These are phyloP conservation scores for Meganola albula DNA, from an alignment of 2,888 invertebrate species.

Conservation along the genomic window DNA sequence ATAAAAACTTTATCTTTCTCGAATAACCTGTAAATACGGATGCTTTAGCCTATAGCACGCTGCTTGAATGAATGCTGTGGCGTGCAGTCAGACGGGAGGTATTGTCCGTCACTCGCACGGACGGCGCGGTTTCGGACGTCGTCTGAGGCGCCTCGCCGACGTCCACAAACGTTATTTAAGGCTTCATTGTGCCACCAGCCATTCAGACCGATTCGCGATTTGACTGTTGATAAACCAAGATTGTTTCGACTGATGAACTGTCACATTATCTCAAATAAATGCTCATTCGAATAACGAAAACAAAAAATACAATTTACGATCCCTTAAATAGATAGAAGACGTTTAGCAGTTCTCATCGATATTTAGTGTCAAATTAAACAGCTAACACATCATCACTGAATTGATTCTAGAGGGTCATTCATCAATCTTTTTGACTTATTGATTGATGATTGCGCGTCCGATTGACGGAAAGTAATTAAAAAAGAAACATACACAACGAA, in stretches of 20 bases:
- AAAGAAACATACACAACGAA: conserved; percentile 46
- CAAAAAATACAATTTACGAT: conserved; percentile 24
- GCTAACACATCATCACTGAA: conserved; percentile 65
- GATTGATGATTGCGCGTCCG: conserved; percentile 62
- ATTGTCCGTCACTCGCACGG: conserved; percentile 66
- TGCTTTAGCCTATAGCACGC: conserved; percentile 38
- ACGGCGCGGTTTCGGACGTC: conserved; percentile 48
- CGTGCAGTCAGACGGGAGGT: conserved; percentile 54
- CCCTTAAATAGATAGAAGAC: conserved; percentile 25
- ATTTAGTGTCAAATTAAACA: conserved; percentile 72
- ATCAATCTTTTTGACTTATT: conserved; percentile 71
- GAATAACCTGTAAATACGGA: conserved; percentile 52
- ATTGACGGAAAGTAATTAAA: conserved; percentile 72
- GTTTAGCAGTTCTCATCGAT: conserved; percentile 32
- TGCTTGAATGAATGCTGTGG: conserved; percentile 49
- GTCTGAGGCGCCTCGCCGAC: conserved; percentile 67
- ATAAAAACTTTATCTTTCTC: conserved; percentile 47
- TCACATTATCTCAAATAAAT: conserved; percentile 51
- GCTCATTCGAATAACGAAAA: conserved; percentile 31
- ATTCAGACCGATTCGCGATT: conserved; percentile 55
- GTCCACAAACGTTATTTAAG: conserved; percentile 64
- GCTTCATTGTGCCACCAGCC: conserved; percentile 71
- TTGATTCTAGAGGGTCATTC: conserved; percentile 62
- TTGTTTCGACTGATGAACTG: conserved; percentile 64
- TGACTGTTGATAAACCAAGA: conserved; percentile 60